These are phyloP conservation scores for Argyresthia albistria DNA, from an alignment of 2,888 invertebrate species.

Conservation along the genomic window DNA sequence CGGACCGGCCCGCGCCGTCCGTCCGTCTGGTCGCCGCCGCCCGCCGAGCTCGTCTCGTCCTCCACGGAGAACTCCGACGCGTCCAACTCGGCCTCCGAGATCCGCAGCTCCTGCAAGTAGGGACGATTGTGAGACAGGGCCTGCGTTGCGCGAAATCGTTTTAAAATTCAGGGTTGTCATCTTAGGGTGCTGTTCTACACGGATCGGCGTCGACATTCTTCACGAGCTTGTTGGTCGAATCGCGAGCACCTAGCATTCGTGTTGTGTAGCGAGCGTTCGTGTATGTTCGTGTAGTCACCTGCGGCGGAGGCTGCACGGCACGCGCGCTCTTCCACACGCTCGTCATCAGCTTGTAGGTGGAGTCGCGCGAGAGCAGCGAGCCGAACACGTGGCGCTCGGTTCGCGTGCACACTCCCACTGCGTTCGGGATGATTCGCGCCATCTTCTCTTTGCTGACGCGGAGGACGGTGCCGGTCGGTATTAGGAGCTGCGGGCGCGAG, in stretches of 20 bases:
- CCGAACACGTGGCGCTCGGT: conserved; percentile 92
- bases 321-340: conserved; percentile 85
- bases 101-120: conserved; percentile 38
- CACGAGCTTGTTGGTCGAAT: too few relatives aligned
- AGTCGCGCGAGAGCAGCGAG: conserved; percentile 90
- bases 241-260: too few relatives aligned
- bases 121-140: too few relatives aligned
- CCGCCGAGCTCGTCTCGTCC: conserved; percentile 74
- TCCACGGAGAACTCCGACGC: conserved; percentile 63
- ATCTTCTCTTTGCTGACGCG: conserved; percentile 95
- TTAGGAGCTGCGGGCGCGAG: conserved; percentile 79
- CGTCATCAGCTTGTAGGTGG: conserved; percentile 89
- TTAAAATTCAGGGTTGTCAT: too few relatives aligned
- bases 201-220: too few relatives aligned
- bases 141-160: too few relatives aligned
- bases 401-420: conserved; percentile 89
- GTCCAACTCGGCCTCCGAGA: conserved; percentile 55
- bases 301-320: conserved; percentile 12
- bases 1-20: conserved; percentile 16
- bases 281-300: too few relatives aligned
- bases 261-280: too few relatives aligned
- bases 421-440: conserved; percentile 94
- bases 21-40: conserved; percentile 51
- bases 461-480: conserved; percentile 88
- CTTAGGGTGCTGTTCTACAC: too few relatives aligned